Conservation (phyloP, 2,888 invertebrate species). For the Philereme transversata region DNA sequence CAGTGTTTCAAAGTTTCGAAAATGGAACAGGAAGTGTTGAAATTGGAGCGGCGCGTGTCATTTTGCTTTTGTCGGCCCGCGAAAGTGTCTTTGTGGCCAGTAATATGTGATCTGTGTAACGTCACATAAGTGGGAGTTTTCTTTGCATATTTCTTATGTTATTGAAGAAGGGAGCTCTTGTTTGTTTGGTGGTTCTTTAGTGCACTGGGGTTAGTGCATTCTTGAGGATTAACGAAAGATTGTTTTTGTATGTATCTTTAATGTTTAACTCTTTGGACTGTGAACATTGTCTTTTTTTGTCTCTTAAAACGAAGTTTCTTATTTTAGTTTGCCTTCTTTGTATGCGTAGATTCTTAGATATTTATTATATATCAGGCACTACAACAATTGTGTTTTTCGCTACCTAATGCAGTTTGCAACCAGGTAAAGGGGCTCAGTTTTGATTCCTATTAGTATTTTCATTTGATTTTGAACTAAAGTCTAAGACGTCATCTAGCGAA, state of each 20-base stretch:
- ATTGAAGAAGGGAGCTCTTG: conserved; percentile 32
- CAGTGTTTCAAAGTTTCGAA: conserved; percentile 44
- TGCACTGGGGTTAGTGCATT: conserved; percentile 43
- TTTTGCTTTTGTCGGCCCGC: conserved; percentile 54
- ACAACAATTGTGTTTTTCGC: too few relatives aligned
- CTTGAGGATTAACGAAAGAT: conserved; percentile 31
- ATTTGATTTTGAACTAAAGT: too few relatives aligned
- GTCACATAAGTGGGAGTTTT: conserved; percentile 17
- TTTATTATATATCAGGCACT: too few relatives aligned
- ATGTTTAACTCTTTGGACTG: too few relatives aligned
- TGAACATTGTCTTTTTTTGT: too few relatives aligned
- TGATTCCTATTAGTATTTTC: too few relatives aligned
- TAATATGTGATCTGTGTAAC: conserved; percentile 40
- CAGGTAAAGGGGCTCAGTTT: too few relatives aligned
- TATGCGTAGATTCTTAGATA: too few relatives aligned
- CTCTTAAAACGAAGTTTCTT: too few relatives aligned
- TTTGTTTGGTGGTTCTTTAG: conserved; percentile 41
- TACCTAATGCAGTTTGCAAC: too few relatives aligned
- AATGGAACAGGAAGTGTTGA: conserved; percentile 55
- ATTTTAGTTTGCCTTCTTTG: too few relatives aligned
- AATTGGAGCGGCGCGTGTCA: conserved; percentile 54
- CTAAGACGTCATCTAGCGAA: too few relatives aligned
- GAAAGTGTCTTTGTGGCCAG: conserved; percentile 49
- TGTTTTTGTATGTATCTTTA: conserved; percentile 7
- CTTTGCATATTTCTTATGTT: conserved; percentile 18